phyloP scores from a whole-genome alignment of 2,797 vertebrate species.

The Pipistrellus nathusii region DNA sequence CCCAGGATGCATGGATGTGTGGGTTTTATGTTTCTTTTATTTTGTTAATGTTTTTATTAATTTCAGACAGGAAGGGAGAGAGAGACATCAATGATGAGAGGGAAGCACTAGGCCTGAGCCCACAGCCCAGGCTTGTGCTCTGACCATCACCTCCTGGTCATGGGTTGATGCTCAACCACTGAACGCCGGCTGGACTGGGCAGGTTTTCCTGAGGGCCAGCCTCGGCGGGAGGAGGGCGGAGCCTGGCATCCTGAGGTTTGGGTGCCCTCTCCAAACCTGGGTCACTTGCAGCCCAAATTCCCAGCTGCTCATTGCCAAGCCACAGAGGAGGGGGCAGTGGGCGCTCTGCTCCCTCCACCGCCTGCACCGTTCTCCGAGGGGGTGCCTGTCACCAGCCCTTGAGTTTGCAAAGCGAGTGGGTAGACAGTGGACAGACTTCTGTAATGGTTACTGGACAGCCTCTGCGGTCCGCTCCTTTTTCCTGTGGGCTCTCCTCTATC shows the following conservation, averaged over 20 bases:
- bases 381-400: fast-evolving
- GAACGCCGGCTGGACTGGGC: too few relatives aligned
- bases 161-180: too few relatives aligned
- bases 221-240: fast-evolving
- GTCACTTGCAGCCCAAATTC: neutral
- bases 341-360: fast-evolving
- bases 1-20: neutral
- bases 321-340: fast-evolving
- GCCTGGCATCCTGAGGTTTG: neutral
- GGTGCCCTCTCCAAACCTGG: neutral
- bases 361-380: neutral
- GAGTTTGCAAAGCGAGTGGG: neutral
- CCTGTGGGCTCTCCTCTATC: neutral
- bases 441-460: neutral
- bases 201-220: neutral
- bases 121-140: too few relatives aligned
- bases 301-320: neutral
- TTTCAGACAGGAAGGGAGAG: too few relatives aligned
- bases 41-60: too few relatives aligned
- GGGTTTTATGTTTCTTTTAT: too few relatives aligned
- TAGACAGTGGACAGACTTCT: too few relatives aligned
- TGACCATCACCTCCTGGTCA: too few relatives aligned
- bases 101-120: too few relatives aligned
- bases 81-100: too few relatives aligned
- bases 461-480: neutral